Percentiles rank a stretch among this genome's conserved stretches.
These are phyloP conservation scores for Leptinotarsa tumamoca DNA, from an alignment of 2,888 invertebrate species.

Conservation along the genomic window DNA sequence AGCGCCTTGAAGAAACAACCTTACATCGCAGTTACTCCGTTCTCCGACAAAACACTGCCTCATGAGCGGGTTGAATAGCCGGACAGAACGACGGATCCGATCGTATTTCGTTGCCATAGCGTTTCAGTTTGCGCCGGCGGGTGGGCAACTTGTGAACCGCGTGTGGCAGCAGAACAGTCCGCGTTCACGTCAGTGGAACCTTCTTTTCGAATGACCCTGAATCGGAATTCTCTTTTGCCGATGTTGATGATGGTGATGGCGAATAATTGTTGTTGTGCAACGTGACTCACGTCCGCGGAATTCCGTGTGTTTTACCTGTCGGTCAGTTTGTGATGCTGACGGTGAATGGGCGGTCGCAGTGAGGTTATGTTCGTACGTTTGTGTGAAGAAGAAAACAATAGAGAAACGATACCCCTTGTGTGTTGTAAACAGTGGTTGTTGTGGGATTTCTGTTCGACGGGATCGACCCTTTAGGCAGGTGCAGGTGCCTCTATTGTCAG, in stretches of 20 bases:
- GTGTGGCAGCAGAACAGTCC: conserved; percentile 37
- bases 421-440: conserved; percentile 28
- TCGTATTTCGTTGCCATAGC: conserved; percentile 41
- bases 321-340: conserved; percentile 36
- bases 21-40: background rate
- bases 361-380: conserved; percentile 46
- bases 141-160: conserved; percentile 41
- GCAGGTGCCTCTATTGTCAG: conserved; percentile 35
- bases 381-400: conserved; percentile 30
- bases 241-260: conserved; percentile 38
- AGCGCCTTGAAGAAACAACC: background rate
- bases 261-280: conserved; percentile 26
- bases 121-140: conserved; percentile 42
- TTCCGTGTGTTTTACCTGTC: conserved; percentile 45
- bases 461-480: conserved; percentile 38
- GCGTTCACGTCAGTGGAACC: background rate
- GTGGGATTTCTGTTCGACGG: conserved; percentile 31
- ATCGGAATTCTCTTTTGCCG: conserved; percentile 32
- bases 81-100: conserved; percentile 14
- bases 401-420: conserved; percentile 28
- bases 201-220: conserved; percentile 27
- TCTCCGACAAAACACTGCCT: conserved; percentile 18
- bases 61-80: conserved; percentile 37
- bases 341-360: conserved; percentile 45
- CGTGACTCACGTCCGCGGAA: conserved; percentile 51